A percentile compares a stretch with the other conserved stretches of the same genome.
phyloP scores from a whole-genome alignment of 2,888 invertebrate species.

The Nymphalis polychloros region DNA sequence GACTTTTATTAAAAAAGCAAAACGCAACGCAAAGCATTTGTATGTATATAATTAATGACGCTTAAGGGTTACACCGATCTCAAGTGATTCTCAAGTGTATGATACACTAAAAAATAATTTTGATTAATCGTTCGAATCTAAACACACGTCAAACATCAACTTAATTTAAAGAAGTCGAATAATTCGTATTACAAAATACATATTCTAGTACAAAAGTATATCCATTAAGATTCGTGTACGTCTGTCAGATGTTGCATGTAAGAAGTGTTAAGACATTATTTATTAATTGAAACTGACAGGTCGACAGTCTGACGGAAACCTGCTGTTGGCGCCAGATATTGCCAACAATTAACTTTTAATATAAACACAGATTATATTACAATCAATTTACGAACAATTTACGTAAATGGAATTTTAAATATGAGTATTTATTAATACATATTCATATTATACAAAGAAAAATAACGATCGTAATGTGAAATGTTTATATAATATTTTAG shows the following conservation, averaged over 20 bases:
- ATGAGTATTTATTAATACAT: not conserved
- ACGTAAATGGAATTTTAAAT: too few relatives aligned
- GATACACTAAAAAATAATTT: not conserved
- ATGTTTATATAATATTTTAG: too few relatives aligned
- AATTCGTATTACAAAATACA: slow-evolving; percentile 9
- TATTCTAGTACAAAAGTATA: slow-evolving; percentile 10
- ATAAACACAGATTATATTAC: not conserved
- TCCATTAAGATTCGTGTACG: slow-evolving; percentile 12
- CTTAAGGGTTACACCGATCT: too few relatives aligned
- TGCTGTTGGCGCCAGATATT: slow-evolving; percentile 24
- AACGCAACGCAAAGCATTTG: too few relatives aligned
- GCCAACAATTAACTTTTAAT: slow-evolving; percentile 16
- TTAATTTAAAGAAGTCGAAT: not conserved
- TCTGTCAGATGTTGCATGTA: slow-evolving; percentile 6
- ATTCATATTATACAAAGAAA: too few relatives aligned
- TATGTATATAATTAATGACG: too few relatives aligned
- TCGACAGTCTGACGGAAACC: slow-evolving; percentile 9
- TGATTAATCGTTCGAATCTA: not conserved
- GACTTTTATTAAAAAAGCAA: too few relatives aligned
- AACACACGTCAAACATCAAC: not conserved
- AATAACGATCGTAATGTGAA: too few relatives aligned
- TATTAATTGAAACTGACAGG: slow-evolving; percentile 22
- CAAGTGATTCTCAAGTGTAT: not conserved
- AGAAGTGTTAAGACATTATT: slow-evolving; percentile 12
- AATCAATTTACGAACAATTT: too few relatives aligned